Conservation (phyloP, 1,140 invertebrate species). For the Dinoponera quadriceps region DNA sequence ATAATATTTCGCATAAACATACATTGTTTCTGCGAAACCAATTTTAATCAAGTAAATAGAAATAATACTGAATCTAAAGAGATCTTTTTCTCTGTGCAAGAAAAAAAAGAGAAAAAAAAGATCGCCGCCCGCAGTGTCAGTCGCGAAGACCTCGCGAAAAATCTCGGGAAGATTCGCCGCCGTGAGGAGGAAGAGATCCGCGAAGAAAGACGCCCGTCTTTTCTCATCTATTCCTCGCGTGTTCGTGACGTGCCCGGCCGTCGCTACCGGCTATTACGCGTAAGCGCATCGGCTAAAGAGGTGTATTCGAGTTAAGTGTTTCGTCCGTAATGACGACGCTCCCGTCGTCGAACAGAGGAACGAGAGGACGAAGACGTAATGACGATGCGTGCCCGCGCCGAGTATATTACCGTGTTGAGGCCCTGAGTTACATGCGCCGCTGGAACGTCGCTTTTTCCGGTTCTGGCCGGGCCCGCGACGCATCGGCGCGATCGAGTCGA, state of each 20-base stretch:
- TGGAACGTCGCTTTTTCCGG: neutral
- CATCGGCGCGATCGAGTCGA: constrained; percentile 29
- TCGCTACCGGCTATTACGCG: constrained; percentile 29
- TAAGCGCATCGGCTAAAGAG: constrained; percentile 21
- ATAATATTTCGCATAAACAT: too few relatives aligned
- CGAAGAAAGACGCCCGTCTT: neutral
- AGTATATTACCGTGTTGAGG: constrained; percentile 28
- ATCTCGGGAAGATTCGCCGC: neutral
- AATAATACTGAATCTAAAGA: too few relatives aligned
- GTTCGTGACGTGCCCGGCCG: neutral
- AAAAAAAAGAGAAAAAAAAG: too few relatives aligned
- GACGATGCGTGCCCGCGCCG: neutral
- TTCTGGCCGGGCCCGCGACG: constrained; percentile 12
- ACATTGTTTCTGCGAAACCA: too few relatives aligned
- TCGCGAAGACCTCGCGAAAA: too few relatives aligned
- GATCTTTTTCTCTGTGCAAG: too few relatives aligned
- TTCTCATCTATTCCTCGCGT: neutral
- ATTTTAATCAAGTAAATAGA: too few relatives aligned
- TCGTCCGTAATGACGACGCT: constrained; percentile 25
- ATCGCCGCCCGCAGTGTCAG: too few relatives aligned
- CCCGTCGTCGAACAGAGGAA: constrained; percentile 26
- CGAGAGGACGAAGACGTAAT: neutral
- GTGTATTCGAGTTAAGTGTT: constrained; percentile 35
- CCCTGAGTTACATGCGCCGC: neutral
- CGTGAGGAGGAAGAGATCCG: neutral